Base-by-base conservation (phyloP, 1,140 invertebrate species). In the Brachionus paranguensis region DNA sequence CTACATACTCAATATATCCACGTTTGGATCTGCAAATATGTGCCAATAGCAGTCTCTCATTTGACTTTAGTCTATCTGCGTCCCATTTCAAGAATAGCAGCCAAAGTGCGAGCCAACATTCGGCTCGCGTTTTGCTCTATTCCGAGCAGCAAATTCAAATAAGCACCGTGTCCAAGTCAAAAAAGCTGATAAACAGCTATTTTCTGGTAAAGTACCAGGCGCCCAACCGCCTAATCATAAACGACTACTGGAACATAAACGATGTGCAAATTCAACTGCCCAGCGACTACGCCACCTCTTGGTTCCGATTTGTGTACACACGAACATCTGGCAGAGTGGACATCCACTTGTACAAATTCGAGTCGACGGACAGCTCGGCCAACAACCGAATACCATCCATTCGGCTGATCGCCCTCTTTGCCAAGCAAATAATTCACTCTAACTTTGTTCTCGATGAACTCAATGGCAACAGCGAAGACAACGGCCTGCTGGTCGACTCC, bases 211-310 rank as follows among this genome's bases (percentile, higher is more conserved):
- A 81, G 45, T 47, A 64, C 12, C 14, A 37, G 0, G 33, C 41
- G 27, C 50, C 37, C 12, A 68, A 81, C 64, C 78, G 78, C 20
- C 43, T 81, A 7, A 64, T 64, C 11, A 12, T 81, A 17, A 60
- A 81, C 78, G 78, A 81, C 24, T 81, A 81, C 17, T 81, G 78
- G 78, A 81, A 68, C 60, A 68, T 81, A 24, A 68, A 81, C 33
- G 78, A 81, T 4, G 53, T 81, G 3, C 53, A 81, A 68, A 17
- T 81, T 20, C 78, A 81, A 47, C 27, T 81, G 14, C 78, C 78
- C 7, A 68, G 37, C 24, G 78, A 81, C 6, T 68, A 64, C n/a
- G 33, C 33, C 11, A 81, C 78, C 20, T 60, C 53, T 4, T 81
- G 78, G 78, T 81, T 81, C 29, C 37, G 43, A 37, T 81, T 81